Percentiles rank a stretch among this genome's conserved stretches.
These are phyloP conservation scores for Nomada lathburiana DNA, from an alignment of 2,888 invertebrate species.

Conservation along the genomic window DNA sequence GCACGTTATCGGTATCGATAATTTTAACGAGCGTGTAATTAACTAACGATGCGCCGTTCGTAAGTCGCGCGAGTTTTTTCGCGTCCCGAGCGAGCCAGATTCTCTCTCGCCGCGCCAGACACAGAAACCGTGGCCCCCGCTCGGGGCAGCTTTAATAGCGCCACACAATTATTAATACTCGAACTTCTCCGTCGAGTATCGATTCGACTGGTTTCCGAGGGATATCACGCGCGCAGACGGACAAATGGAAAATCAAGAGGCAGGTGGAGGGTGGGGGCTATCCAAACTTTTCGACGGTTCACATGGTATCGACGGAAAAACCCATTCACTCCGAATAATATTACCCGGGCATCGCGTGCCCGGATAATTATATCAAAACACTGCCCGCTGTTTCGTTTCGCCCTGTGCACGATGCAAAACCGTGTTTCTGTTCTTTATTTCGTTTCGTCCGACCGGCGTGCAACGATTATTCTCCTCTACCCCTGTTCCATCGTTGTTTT, in stretches of 20 bases:
- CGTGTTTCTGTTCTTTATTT: constrained; percentile 63
- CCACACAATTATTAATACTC: background rate
- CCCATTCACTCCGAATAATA: constrained; percentile 56
- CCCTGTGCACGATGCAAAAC: constrained; percentile 54
- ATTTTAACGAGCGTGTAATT: constrained; percentile 61
- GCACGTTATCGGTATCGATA: constrained; percentile 55
- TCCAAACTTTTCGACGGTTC: constrained; percentile 17
- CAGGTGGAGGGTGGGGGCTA: background rate
- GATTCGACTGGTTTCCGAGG: background rate
- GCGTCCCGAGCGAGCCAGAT: constrained; percentile 10
- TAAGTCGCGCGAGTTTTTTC: constrained; percentile 20
- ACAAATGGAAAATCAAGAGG: constrained; percentile 14
- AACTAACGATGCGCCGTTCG: constrained; percentile 45
- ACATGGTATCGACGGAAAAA: constrained; percentile 42
- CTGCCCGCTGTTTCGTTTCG: constrained; percentile 51
- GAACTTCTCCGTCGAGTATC: background rate
- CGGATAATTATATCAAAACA: constrained; percentile 74
- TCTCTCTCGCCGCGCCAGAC: constrained; percentile 10
- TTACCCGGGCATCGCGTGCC: constrained; percentile 57
- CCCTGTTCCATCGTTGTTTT: constrained; percentile 13
- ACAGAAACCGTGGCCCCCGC: too few relatives aligned
- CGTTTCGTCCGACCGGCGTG: constrained; percentile 55
- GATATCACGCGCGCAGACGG: background rate
- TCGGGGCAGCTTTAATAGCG: constrained; percentile 25
- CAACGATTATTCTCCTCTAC: constrained; percentile 56